Conservation (phyloP, 2,113 vertebrate species). For the Ceyx cyanopectus region DNA sequence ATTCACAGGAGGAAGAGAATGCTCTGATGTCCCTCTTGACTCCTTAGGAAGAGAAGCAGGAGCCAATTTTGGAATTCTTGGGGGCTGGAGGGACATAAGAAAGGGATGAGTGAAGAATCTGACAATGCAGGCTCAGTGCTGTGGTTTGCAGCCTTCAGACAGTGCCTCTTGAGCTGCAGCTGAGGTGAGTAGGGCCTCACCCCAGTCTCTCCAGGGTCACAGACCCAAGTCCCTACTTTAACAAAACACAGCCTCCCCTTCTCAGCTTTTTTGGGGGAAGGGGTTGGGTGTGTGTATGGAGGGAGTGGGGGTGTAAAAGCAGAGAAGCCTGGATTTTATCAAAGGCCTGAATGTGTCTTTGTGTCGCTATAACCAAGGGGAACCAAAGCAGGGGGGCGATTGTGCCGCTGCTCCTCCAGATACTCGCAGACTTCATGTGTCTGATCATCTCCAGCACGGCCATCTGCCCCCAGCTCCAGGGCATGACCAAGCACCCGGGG, state of each 20-base stretch:
- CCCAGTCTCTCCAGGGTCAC: background rate
- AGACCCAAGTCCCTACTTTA: background rate
- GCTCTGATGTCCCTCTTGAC: background rate
- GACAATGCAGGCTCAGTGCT: accelerated
- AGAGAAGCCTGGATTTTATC: constrained; percentile 53
- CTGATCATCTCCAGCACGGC: background rate
- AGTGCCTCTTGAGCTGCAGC: background rate
- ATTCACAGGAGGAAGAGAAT: background rate
- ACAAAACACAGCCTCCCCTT: background rate
- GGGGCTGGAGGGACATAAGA: background rate
- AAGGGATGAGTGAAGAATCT: background rate
- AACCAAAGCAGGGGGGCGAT: background rate
- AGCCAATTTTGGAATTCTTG: background rate
- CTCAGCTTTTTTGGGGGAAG: background rate
- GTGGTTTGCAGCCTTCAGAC: background rate
- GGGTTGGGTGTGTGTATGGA: too few species aligned
- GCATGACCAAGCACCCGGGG: background rate
- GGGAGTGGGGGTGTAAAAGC: background rate
- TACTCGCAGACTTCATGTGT: background rate
- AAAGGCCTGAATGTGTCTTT: constrained; percentile 43
- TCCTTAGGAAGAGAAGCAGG: background rate
- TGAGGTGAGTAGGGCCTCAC: background rate
- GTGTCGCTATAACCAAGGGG: background rate
- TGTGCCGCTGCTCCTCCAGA: background rate
- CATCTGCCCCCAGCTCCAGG: background rate